phyloP scores from a whole-genome alignment of 2,113 vertebrate genomes.

The Plotosus lineatus region DNA sequence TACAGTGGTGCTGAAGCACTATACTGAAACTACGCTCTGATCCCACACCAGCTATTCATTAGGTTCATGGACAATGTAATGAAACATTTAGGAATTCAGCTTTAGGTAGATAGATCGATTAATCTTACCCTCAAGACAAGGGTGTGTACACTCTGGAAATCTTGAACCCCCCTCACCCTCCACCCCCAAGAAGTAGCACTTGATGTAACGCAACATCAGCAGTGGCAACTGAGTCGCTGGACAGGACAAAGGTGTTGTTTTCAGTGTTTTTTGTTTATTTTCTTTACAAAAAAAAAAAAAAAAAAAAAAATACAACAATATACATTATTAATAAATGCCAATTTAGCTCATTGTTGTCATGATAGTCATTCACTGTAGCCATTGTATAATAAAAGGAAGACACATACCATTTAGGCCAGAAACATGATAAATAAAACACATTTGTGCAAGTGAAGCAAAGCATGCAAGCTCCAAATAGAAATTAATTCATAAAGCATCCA shows the following conservation, averaged over 20 bases:
- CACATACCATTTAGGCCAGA: conserved; percentile 47
- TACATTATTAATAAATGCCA: conserved; percentile 73
- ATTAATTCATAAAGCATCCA: conserved; percentile 32
- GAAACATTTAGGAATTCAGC: conserved; percentile 38
- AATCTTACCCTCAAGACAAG: conserved; percentile 30
- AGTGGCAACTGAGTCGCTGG: background rate
- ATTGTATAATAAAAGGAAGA: conserved; percentile 45
- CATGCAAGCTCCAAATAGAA: conserved; percentile 51
- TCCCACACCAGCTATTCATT: conserved; percentile 30
- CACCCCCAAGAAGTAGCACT: conserved; percentile 5
- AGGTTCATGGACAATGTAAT: conserved; percentile 46
- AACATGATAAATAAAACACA: conserved; percentile 58
- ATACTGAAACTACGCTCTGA: conserved; percentile 33
- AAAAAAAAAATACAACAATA: conserved; percentile 73
- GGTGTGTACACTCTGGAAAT: background rate
- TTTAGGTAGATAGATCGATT: conserved; percentile 35
- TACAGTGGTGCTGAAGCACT: conserved; percentile 48
- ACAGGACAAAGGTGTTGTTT: conserved; percentile 6
- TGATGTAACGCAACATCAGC: conserved; percentile 8
- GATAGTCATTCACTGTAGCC: conserved; percentile 57
- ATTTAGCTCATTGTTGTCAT: conserved; percentile 78
- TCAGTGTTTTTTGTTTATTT: conserved; percentile 59
- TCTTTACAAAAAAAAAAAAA: conserved; percentile 65
- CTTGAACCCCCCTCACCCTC: too few relatives aligned
- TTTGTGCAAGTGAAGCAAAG: conserved; percentile 53